Evolutionary conservation across 2,797 vertebrate genomes (phyloP).

Genomic region (Acrocephalus scirpaceus): DNA sequence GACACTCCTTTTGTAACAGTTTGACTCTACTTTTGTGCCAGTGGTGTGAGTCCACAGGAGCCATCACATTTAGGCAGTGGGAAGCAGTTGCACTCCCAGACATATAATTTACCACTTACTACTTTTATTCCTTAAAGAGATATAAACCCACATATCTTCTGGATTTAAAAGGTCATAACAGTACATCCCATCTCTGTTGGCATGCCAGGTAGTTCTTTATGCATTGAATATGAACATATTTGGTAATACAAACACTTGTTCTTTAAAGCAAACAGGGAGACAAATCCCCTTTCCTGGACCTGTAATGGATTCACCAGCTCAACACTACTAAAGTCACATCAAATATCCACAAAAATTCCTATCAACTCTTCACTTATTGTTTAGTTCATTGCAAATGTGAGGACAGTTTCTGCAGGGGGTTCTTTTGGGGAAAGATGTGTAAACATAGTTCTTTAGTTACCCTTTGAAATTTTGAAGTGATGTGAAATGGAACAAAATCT

Average conservation of each 20-base stretch:
- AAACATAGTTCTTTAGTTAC: neutral
- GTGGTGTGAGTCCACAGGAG: neutral
- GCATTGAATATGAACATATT: neutral
- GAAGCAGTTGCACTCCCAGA: neutral
- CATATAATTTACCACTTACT: neutral
- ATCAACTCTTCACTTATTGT: constrained; percentile 2
- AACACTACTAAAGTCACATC: neutral
- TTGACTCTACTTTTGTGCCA: neutral
- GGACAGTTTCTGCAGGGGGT: neutral
- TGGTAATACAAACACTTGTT: neutral
- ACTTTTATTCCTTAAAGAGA: neutral
- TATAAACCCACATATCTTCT: neutral
- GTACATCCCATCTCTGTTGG: neutral
- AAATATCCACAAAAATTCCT: neutral
- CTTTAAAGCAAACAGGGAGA: neutral
- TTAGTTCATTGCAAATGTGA: neutral
- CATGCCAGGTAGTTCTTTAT: neutral
- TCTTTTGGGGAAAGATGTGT: neutral
- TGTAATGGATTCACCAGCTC: neutral
- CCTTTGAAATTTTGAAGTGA: constrained; percentile 7
- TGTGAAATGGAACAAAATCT: neutral
- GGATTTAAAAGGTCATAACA: neutral
- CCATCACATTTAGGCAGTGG: neutral
- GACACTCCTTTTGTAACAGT: neutral
- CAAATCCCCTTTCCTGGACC: neutral